Evolutionary conservation across 2,888 invertebrate species (phyloP).

Genomic region (Cephus pulcher): DNA sequence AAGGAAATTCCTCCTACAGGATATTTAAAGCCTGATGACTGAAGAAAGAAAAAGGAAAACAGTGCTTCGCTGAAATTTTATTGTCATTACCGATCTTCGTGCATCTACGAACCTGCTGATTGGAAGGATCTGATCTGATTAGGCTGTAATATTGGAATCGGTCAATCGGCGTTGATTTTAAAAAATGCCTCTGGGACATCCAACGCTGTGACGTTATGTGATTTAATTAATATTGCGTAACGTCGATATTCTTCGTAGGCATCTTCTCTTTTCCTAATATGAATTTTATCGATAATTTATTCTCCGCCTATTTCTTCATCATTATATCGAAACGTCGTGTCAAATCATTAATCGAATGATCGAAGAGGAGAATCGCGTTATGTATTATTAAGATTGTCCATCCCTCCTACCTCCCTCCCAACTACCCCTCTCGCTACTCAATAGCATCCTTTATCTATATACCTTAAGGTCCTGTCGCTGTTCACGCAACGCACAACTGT

Average conservation of each 20-base stretch:
- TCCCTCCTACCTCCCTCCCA: too few relatives aligned
- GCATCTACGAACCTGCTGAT: neutral
- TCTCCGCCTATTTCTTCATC: neutral
- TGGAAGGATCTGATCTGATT: neutral
- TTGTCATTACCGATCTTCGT: conserved; percentile 19
- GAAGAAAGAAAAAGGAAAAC: neutral
- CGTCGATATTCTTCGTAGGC: too few relatives aligned
- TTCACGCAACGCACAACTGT: neutral
- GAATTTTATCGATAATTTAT: neutral
- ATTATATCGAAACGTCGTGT: neutral
- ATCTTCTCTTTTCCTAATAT: neutral
- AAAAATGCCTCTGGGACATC: neutral
- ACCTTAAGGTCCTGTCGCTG: neutral
- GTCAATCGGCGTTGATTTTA: neutral
- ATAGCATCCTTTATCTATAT: neutral
- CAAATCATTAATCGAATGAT: neutral
- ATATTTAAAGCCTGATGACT: neutral
- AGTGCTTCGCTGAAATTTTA: conserved; percentile 13
- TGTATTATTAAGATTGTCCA: neutral
- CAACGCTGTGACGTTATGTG: neutral
- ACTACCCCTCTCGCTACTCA: neutral
- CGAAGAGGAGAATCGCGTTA: neutral
- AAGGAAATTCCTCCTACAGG: neutral
- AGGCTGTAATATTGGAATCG: neutral
- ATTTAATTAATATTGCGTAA: neutral